Percentiles rank a stretch among this genome's conserved stretches.
Evolutionary conservation across 2,888 invertebrate species (phyloP).

Genomic region (Magallana nippona): DNA sequence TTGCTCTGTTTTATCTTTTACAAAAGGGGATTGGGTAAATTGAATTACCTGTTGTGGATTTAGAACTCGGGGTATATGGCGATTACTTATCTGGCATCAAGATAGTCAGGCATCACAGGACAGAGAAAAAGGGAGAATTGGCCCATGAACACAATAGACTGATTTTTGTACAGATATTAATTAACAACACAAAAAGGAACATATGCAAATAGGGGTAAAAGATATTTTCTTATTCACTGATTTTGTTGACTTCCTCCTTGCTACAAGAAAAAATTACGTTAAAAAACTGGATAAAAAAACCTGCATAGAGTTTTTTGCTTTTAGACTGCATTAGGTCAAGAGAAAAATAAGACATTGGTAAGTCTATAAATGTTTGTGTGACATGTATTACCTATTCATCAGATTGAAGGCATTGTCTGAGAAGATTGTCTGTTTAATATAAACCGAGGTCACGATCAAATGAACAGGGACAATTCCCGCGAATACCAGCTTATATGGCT

Average conservation of each 20-base stretch:
- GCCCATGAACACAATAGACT: conserved; percentile 24
- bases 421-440: conserved; percentile 34
- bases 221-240: background rate
- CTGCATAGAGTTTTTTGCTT: background rate
- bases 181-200: conserved; percentile 2
- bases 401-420: conserved; percentile 20
- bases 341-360: background rate
- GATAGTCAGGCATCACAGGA: conserved; percentile 6
- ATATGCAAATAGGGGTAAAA: conserved; percentile 11
- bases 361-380: background rate
- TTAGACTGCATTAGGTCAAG: background rate
- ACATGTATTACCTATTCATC: conserved; percentile 29
- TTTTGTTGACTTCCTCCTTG: background rate
- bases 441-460: conserved; percentile 35
- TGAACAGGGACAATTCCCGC: conserved; percentile 34
- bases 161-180: conserved; percentile 30
- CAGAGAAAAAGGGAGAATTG: background rate
- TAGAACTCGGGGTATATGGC: conserved; percentile 7
- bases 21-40: background rate
- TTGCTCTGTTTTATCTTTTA: conserved; percentile 6
- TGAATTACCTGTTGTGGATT: conserved; percentile 2
- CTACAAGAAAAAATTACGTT: background rate
- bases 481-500: conserved; percentile 1
- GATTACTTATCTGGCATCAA: conserved; percentile 23
- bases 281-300: background rate